Conservation (phyloP, 1,140 invertebrate species). For the Probaryconus sp. region DNA sequence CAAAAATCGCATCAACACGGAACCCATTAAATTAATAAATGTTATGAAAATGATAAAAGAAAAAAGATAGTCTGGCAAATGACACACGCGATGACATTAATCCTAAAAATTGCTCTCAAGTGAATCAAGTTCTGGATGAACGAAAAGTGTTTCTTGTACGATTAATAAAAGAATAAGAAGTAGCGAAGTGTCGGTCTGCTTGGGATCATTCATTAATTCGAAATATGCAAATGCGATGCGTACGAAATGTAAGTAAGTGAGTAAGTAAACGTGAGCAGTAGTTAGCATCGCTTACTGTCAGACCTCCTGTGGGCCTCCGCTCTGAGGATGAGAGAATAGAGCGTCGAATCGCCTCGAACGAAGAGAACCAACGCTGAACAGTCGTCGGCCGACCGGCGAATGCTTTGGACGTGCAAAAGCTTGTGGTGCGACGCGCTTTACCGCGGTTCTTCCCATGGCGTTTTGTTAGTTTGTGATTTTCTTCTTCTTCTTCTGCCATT, state of each 20-base stretch:
- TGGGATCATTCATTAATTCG: constrained; percentile 37
- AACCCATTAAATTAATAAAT: too few species aligned
- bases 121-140: too few species aligned
- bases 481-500: constrained; percentile 3
- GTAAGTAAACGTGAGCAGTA: constrained; percentile 41
- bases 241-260: constrained; percentile 17
- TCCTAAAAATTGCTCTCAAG: too few species aligned
- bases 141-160: too few species aligned
- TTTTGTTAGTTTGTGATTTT: constrained; percentile 12
- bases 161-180: constrained; percentile 15
- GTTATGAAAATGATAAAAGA: too few species aligned
- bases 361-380: constrained; percentile 39
- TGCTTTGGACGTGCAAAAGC: constrained; percentile 44
- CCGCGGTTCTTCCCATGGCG: constrained; percentile 34
- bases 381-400: constrained; percentile 54
- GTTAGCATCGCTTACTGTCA: constrained; percentile 55
- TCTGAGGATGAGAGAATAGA: constrained; percentile 35
- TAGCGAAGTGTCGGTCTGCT: neutral
- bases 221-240: constrained; percentile 34
- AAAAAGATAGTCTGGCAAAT: too few species aligned
- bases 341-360: constrained; percentile 5
- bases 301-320: constrained; percentile 39
- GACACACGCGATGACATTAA: too few species aligned
- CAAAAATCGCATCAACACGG: too few species aligned
- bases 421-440: constrained; percentile 8